phyloP scores from a whole-genome alignment of 2,888 invertebrate species.

The Endomychus coccineus region DNA sequence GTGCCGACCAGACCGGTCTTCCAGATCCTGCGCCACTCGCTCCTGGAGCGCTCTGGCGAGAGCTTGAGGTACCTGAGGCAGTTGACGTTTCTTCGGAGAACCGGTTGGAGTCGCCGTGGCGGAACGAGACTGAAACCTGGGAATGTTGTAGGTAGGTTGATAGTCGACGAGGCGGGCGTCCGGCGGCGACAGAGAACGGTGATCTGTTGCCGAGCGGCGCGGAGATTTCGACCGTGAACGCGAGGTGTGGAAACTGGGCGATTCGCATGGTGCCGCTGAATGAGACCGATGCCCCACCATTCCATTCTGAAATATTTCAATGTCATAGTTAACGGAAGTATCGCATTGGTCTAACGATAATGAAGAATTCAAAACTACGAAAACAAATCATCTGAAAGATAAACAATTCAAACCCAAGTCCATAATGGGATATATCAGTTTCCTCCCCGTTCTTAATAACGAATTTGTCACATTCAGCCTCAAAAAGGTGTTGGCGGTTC shows the following conservation, averaged over 20 bases:
- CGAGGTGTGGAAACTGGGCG: constrained; percentile 49
- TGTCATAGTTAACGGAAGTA: no score
- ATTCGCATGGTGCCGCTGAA: constrained; percentile 74
- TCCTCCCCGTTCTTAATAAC: no score
- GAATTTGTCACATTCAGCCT: no score
- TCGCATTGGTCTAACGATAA: no score
- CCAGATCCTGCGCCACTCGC: constrained; percentile 72
- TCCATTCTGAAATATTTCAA: constrained; percentile 34
- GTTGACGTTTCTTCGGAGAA: constrained; percentile 92
- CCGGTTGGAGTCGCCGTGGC: constrained; percentile 88
- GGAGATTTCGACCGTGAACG: constrained; percentile 76
- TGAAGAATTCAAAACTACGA: no score
- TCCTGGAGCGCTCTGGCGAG: constrained; percentile 62
- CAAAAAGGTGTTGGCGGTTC: no score
- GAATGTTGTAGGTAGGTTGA: constrained; percentile 45
- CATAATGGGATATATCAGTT: no score
- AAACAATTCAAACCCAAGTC: no score
- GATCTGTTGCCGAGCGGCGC: constrained; percentile 52
- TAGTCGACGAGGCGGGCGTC: constrained; percentile 59
- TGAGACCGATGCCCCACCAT: constrained; percentile 68
- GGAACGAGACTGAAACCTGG: constrained; percentile 74
- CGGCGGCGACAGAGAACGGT: constrained; percentile 76
- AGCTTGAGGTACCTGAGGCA: constrained; percentile 82
- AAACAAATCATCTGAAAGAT: no score
- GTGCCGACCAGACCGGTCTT: constrained; percentile 57